Evolutionary conservation across 2,797 vertebrate species (phyloP), one percentile per base, ranked within the genome.

Genomic region (Jordanella pulchra): DNA sequence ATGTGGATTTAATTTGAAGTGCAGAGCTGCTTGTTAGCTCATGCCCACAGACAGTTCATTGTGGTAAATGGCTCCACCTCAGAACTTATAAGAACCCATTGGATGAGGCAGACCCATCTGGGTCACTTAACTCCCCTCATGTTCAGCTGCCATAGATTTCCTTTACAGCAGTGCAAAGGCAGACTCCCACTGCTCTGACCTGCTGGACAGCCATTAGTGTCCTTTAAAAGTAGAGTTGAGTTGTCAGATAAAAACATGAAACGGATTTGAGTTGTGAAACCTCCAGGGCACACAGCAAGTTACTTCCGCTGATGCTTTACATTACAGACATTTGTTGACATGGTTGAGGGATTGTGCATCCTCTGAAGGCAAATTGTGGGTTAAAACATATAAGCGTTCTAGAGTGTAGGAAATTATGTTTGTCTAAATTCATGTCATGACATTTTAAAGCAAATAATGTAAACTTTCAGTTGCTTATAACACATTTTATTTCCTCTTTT

Each of bases 61-160:
- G 87, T 82, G 74, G 69, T 45, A 74, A 72, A 67, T 67, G 65
- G 76, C 74, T 85, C 82, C 39, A 18, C 87, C 78, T 84, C 77
- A 80, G 67, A 75, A 66, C 27, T 45, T 76, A 58, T 9, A 82
- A 44, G 35, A 79, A 77, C 80, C 81, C 76, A 75, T 50, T 69
- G 71, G 74, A 82, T 76, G 72, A 90, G 85, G 82, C 79, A 32
- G 63, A 75, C 68, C 67, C 84, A 86, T 91, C 81, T 91, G 84
- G 88, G 89, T 93, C 87, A 88, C 80, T 88, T 93, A 83, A 81
- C 89, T 89, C 86, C 87, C 60, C 78, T 88, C 84, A 72, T 89
- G 89, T 92, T 91, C 87, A 90, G 92, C 80, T 81, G 87, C 71
- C 87, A 93, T 93, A 87, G 93, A 94, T 94, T 91, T 94, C 92